phyloP scores from a whole-genome alignment of 2,113 vertebrate genomes.

The Craseonycteris thonglongyai region DNA sequence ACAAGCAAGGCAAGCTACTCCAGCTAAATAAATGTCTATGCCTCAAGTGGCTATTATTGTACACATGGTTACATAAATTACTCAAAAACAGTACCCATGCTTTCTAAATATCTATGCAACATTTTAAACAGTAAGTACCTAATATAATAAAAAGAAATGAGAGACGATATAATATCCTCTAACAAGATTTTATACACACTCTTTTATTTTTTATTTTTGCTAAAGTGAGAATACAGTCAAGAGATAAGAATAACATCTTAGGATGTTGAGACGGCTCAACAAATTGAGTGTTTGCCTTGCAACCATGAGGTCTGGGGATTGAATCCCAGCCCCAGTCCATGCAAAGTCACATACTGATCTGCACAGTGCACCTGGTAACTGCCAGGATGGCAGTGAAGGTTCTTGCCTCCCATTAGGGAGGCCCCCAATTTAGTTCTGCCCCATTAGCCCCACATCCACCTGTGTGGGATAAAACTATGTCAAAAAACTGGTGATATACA shows the following conservation, averaged over 20 bases:
- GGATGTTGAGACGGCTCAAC: too few relatives aligned
- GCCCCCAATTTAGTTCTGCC: too few relatives aligned
- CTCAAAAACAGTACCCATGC: neutral
- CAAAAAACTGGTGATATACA: too few relatives aligned
- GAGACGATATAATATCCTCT: neutral
- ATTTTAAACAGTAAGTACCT: constrained; percentile 1
- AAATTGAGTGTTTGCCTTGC: too few relatives aligned
- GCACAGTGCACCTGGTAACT: too few relatives aligned
- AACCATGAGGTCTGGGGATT: too few relatives aligned
- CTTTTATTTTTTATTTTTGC: neutral
- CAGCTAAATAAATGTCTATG: neutral
- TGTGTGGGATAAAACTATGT: too few relatives aligned
- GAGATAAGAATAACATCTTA: constrained; percentile 21
- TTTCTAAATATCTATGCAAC: constrained; percentile 9
- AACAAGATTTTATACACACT: neutral
- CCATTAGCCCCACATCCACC: too few relatives aligned
- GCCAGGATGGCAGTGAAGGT: too few relatives aligned
- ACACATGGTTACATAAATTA: constrained; percentile 18
- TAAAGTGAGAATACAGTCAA: constrained; percentile 26
- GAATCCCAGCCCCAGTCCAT: too few relatives aligned
- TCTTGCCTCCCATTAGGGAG: too few relatives aligned
- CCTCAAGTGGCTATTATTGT: neutral
- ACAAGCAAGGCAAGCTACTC: constrained; percentile 17
- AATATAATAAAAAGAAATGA: neutral
- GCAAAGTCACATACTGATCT: too few relatives aligned